Conservation (phyloP, 37 sponge, comb jelly and placozoan species). For the Lycopodina hypogea region DNA sequence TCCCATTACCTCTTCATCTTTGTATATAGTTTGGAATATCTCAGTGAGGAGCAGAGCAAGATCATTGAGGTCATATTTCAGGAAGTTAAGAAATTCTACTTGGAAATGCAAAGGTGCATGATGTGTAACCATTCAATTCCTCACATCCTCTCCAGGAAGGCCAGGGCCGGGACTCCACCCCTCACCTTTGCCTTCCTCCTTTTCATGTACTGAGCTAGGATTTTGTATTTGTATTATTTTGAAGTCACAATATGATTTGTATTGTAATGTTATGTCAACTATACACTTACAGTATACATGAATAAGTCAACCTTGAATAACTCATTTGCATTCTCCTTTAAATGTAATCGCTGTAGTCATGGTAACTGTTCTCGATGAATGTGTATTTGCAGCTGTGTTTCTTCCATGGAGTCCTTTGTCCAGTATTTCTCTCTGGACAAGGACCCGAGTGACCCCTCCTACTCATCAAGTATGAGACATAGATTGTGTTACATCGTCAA, state of each 20-base stretch:
- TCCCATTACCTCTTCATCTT: background rate
- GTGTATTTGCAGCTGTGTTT: slow-evolving; percentile 24
- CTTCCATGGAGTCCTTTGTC: slow-evolving; percentile 22
- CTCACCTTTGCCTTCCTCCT: too few species aligned
- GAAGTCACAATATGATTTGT: too few species aligned
- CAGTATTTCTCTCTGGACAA: slow-evolving; percentile 26
- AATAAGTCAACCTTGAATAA: too few species aligned
- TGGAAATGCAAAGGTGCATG: slow-evolving; percentile 15
- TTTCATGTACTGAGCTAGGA: too few species aligned
- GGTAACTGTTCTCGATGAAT: too few species aligned
- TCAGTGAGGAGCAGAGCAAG: background rate
- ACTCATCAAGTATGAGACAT: background rate
- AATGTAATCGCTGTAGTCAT: too few species aligned
- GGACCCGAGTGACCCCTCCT: slow-evolving; percentile 29
- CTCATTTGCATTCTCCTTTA: too few species aligned
- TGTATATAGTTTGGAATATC: background rate
- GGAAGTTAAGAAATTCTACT: slow-evolving; percentile 10
- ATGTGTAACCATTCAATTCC: too few species aligned
- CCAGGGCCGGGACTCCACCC: background rate
- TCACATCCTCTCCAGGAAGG: too few species aligned
- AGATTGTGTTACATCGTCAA: slow-evolving; percentile 24
- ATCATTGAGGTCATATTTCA: slow-evolving; percentile 9
- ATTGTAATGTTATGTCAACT: too few species aligned
- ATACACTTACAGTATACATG: too few species aligned
- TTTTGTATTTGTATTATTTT: too few species aligned